Conservation (phyloP, 2,888 invertebrate species). For the Drymonia ruficornis region DNA sequence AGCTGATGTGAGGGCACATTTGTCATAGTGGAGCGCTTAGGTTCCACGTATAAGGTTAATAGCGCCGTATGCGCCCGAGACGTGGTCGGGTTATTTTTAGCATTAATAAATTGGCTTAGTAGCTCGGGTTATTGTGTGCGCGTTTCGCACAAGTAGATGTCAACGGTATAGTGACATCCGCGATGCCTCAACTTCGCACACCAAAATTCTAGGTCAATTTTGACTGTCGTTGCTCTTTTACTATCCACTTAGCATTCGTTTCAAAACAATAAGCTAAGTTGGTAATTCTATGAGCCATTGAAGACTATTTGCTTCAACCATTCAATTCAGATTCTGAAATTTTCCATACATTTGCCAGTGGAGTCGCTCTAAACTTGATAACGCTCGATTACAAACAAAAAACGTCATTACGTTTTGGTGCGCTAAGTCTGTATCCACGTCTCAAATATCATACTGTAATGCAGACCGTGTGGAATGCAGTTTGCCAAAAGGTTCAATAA, state of each 20-base stretch:
- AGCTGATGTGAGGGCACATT: slow-evolving; percentile 45
- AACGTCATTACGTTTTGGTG: slow-evolving; percentile 21
- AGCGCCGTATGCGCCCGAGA: slow-evolving; percentile 75
- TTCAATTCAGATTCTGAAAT: slow-evolving; percentile 1
- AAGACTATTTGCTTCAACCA: slow-evolving; percentile 16
- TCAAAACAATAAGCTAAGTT: slow-evolving; percentile 42
- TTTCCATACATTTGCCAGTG: slow-evolving; percentile 14
- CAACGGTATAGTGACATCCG: slow-evolving; percentile 48
- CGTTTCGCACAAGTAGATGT: slow-evolving; percentile 72
- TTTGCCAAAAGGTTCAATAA: slow-evolving; percentile 77
- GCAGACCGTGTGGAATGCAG: slow-evolving; percentile 63
- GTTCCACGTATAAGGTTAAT: slow-evolving; percentile 77
- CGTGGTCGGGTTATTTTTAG: slow-evolving; percentile 81
- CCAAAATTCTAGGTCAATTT: slow-evolving; percentile 61
- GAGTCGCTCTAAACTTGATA: slow-evolving; percentile 19
- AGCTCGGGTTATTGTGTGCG: slow-evolving; percentile 77
- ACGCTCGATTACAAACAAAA: slow-evolving; percentile 19
- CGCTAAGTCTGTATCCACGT: slow-evolving; percentile 38
- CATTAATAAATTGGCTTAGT: slow-evolving; percentile 83
- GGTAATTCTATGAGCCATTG: slow-evolving; percentile 19
- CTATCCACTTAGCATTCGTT: slow-evolving; percentile 44
- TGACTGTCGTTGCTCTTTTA: slow-evolving; percentile 48
- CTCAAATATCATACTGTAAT: slow-evolving; percentile 51
- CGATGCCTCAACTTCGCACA: slow-evolving; percentile 41
- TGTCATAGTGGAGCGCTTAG: slow-evolving; percentile 62